phyloP scores from a whole-genome alignment of 2,113 vertebrate genomes.

The Pachyramphus minor region DNA sequence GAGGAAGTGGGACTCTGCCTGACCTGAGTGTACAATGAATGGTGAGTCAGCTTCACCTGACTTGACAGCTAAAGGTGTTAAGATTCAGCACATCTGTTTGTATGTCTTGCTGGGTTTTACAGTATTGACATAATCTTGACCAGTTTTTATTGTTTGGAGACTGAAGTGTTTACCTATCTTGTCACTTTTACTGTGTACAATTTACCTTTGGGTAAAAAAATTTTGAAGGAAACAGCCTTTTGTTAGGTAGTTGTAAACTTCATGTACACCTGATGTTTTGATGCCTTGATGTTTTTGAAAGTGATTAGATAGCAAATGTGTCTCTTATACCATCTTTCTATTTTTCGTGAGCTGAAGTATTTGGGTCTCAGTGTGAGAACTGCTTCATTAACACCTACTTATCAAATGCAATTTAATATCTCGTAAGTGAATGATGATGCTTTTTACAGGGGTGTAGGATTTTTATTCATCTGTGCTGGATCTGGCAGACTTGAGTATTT shows the following conservation, averaged over 20 bases:
- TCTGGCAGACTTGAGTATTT: neutral
- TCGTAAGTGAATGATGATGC: neutral
- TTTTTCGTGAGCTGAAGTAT: neutral
- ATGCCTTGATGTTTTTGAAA: neutral
- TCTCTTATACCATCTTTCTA: neutral
- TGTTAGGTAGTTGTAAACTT: neutral
- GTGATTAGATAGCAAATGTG: rapidly evolving
- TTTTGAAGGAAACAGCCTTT: neutral
- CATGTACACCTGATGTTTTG: neutral
- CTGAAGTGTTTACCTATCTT: neutral
- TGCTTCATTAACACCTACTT: neutral
- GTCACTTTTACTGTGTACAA: neutral
- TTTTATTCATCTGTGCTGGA: neutral
- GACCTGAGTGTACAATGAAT: neutral
- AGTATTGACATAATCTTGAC: neutral
- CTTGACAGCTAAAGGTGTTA: neutral
- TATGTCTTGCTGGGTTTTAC: neutral
- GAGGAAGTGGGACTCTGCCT: neutral
- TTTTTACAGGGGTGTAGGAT: neutral
- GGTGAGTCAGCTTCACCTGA: neutral
- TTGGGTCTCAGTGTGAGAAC: neutral
- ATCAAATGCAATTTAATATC: neutral
- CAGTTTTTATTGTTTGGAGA: neutral
- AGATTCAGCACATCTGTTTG: neutral
- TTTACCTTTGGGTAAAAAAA: neutral